phyloP scores from a whole-genome alignment of 1,140 invertebrate genomes.

The Amphibalanus amphitrite region DNA sequence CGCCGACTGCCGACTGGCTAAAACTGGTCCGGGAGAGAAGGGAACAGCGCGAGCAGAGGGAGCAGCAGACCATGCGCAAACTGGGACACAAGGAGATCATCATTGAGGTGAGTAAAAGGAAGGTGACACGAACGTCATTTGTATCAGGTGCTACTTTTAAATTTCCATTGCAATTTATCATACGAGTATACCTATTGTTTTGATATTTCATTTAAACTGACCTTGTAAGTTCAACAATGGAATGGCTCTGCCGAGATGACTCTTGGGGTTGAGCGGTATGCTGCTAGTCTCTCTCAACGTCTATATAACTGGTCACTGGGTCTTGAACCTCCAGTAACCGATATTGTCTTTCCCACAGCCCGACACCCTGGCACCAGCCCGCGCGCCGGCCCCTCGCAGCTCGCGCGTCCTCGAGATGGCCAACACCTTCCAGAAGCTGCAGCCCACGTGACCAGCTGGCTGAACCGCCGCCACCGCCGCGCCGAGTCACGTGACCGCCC shows the following conservation, averaged over 20 bases:
- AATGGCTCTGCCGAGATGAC: too few species aligned
- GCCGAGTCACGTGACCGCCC: background rate
- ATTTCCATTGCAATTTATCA: too few species aligned
- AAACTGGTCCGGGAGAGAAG: constrained; percentile 43
- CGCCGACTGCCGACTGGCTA: constrained; percentile 19
- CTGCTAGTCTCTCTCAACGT: too few species aligned
- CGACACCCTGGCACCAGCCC: constrained; percentile 11
- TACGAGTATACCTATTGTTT: too few species aligned
- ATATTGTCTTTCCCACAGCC: background rate
- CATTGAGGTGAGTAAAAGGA: constrained; percentile 17
- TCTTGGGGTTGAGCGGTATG: too few species aligned
- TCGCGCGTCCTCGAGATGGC: constrained; percentile 19
- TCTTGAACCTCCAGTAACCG: too few species aligned
- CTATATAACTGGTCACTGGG: too few species aligned
- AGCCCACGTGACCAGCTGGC: background rate
- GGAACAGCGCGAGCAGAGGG: constrained; percentile 52
- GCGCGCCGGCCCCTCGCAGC: constrained; percentile 16
- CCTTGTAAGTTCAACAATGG: too few species aligned
- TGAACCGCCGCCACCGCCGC: too few species aligned
- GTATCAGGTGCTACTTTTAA: too few species aligned
- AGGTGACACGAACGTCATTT: too few species aligned
- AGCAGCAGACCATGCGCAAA: constrained; percentile 36
- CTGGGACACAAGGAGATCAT: constrained; percentile 11
- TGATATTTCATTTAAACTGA: too few species aligned
- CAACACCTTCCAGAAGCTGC: constrained; percentile 20